phyloP scores from a whole-genome alignment of 1,140 invertebrate species.

The Pteromalus puparum region DNA sequence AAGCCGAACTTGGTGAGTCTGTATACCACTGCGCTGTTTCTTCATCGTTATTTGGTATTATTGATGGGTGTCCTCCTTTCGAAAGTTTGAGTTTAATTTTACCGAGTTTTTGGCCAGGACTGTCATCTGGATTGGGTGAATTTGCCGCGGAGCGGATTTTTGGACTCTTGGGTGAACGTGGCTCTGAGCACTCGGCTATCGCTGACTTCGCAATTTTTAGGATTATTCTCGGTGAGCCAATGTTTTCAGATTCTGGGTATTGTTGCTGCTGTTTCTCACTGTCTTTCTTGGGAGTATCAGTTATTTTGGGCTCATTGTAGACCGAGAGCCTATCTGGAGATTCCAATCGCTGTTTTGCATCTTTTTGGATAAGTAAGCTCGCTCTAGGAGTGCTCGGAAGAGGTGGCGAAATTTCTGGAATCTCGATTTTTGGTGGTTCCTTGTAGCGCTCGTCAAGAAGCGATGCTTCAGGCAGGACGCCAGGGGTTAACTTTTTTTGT shows the following conservation, averaged over 20 bases:
- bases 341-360: slow-evolving; percentile 64
- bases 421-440: slow-evolving; percentile 70
- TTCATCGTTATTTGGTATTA: slow-evolving; percentile 69
- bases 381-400: slow-evolving; percentile 58
- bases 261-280: slow-evolving; percentile 30
- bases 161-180: slow-evolving; percentile 72
- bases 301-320: slow-evolving; percentile 53
- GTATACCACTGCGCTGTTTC: slow-evolving; percentile 68
- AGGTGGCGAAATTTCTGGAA: slow-evolving; percentile 60
- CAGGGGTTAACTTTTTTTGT: slow-evolving; percentile 38
- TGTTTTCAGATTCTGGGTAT: slow-evolving; percentile 66
- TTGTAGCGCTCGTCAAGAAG: slow-evolving; percentile 69
- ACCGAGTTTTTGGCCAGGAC: slow-evolving; percentile 71
- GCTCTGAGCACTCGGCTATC: slow-evolving; percentile 71
- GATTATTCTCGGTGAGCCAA: slow-evolving; percentile 72
- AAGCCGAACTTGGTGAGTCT: slow-evolving; percentile 64
- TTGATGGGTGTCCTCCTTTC: slow-evolving; percentile 71
- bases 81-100: slow-evolving; percentile 74
- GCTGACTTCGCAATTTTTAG: slow-evolving; percentile 74
- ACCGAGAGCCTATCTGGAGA: slow-evolving; percentile 58
- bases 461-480: slow-evolving; percentile 62
- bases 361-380: slow-evolving; percentile 66
- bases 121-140: slow-evolving; percentile 74
- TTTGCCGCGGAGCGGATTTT: slow-evolving; percentile 72
- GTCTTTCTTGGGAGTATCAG: slow-evolving; percentile 60